Percentiles rank a stretch among this genome's conserved stretches.
phyloP scores from a whole-genome alignment of 2,888 invertebrate genomes.

The Hedychridium roseum region DNA sequence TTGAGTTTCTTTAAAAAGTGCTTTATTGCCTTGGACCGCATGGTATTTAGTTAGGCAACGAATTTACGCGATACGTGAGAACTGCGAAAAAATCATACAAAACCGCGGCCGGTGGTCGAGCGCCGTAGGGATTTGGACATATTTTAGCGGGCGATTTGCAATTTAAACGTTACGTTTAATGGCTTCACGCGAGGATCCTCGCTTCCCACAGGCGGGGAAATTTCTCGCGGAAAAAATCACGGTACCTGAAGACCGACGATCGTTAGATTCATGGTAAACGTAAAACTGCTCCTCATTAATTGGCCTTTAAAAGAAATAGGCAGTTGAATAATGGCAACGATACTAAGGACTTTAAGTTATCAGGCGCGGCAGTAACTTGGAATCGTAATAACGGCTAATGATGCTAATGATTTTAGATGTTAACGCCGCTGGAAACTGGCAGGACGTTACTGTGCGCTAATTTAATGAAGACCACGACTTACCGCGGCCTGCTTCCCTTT shows the following conservation, averaged over 20 bases:
- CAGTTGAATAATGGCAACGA: too few relatives aligned
- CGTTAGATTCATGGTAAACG: too few relatives aligned
- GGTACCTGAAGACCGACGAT: too few relatives aligned
- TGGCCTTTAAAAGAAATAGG: too few relatives aligned
- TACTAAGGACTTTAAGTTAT: too few relatives aligned
- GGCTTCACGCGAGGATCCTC: slow-evolving; percentile 20
- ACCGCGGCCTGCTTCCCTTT: slow-evolving; percentile 14
- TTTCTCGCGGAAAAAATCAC: too few relatives aligned
- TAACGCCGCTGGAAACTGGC: slow-evolving; percentile 13
- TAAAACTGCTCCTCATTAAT: too few relatives aligned
- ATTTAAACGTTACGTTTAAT: slow-evolving; percentile 51
- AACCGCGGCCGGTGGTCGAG: slow-evolving; percentile 16
- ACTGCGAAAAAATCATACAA: slow-evolving; percentile 1
- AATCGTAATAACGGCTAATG: too few relatives aligned
- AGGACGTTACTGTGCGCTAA: slow-evolving; percentile 16
- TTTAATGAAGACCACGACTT: slow-evolving; percentile 24
- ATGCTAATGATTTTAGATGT: neutral
- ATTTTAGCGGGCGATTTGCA: slow-evolving; percentile 50
- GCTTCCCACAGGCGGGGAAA: too few relatives aligned
- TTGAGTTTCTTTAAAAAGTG: too few relatives aligned
- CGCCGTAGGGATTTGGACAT: slow-evolving; percentile 46
- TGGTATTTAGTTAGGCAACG: neutral
- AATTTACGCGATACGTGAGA: slow-evolving; percentile 7
- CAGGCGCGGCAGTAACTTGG: too few relatives aligned
- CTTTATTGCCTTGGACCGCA: too few relatives aligned